Base-by-base conservation (phyloP, 2,888 invertebrate species). In the Orthosia cruda region DNA sequence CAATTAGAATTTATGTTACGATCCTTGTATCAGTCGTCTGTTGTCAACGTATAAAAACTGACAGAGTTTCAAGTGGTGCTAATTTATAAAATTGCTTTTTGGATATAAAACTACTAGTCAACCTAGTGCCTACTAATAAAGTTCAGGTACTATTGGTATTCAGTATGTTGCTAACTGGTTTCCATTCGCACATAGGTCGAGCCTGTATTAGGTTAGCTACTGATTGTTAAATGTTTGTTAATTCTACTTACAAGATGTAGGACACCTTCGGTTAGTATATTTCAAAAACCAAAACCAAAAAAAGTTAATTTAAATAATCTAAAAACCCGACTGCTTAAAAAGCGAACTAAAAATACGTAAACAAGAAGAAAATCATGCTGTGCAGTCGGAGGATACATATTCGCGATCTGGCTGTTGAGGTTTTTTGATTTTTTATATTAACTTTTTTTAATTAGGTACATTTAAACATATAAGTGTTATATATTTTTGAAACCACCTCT, bases 1-100 rank as follows among this genome's bases (percentile, higher is more conserved):
- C 86, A 88, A 86, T 87, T 87, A 83, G 81, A 87, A 87, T 87
- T 87, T 84, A 87, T 87, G 88, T 81, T 83, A 80, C 84, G 59
- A 77, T 84, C 67, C 73, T 70, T 71, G 81, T 75, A 81, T 63
- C 71, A 65, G 67, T 71, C 59, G 73, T 64, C 74, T 83, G 72
- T 85, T 69, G 74, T 71, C 75, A 79, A 87, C 75, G 65, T 80
- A 76, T 74, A 83, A 85, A 86, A 85, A 87, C 69, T 74, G 45
- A 61, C 59, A 71, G 54, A 52, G 54, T 72, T 52, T 80, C 73
- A 82, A 82, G 74, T 78, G 74, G 64, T 68, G 58, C 64, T 81
- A 55, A 54, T 80, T 70, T 66, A 64, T 64, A 71, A 75, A 74
- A 78, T 81, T 74, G 63, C 32, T 57, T 62, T 63, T 78, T 55